Conservation (phyloP, 2,888 invertebrate genomes). For the Herminia tarsipennalis region DNA sequence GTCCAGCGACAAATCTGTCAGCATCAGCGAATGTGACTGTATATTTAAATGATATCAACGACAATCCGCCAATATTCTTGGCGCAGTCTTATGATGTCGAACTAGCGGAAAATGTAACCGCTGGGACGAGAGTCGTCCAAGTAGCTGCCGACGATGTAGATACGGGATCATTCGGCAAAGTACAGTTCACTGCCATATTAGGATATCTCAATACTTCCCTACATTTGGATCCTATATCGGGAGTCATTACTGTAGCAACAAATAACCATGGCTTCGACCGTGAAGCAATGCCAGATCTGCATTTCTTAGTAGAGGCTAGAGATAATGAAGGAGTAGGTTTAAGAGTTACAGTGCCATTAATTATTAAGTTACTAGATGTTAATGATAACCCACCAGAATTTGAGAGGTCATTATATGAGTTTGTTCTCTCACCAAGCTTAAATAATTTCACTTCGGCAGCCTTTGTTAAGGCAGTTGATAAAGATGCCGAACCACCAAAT, state of each 20-base stretch:
- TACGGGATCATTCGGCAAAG: conserved; percentile 90
- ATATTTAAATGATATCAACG: conserved; percentile 94
- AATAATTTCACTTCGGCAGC: conserved; percentile 91
- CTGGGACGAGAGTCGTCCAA: conserved; percentile 89
- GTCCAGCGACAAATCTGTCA: conserved; percentile 90
- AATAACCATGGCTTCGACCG: conserved; percentile 93
- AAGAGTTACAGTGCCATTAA: conserved; percentile 89
- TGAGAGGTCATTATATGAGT: conserved; percentile 91
- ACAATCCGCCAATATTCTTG: conserved; percentile 93
- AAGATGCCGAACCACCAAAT: conserved; percentile 93
- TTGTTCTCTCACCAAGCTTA: conserved; percentile 90
- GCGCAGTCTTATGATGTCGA: conserved; percentile 90
- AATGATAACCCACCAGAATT: conserved; percentile 96
- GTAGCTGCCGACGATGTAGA: conserved; percentile 94
- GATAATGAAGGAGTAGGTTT: conserved; percentile 94
- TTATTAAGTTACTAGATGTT: conserved; percentile 90
- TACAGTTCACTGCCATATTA: conserved; percentile 91
- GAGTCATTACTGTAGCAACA: conserved; percentile 92
- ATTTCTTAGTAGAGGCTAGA: conserved; percentile 93
- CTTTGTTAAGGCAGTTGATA: conserved; percentile 93
- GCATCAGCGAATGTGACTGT: conserved; percentile 91
- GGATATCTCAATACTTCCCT: conserved; percentile 93
- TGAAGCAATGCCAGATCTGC: conserved; percentile 91
- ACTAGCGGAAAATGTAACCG: conserved; percentile 92
- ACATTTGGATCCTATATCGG: conserved; percentile 91